Conservation (phyloP, 2,113 vertebrate genomes). For the Notechis scutatus region DNA sequence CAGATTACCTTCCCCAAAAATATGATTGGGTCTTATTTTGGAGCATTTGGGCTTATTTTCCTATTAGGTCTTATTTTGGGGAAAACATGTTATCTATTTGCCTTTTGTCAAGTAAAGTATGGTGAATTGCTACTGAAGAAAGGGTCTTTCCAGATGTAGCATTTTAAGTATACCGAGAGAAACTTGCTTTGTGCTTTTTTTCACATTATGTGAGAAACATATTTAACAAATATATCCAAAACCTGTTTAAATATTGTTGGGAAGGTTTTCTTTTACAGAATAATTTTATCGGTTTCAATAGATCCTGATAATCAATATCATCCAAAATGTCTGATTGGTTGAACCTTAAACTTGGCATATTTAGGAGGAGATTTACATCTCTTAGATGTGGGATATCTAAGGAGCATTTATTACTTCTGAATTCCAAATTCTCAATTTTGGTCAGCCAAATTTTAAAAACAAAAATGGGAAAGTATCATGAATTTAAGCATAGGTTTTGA, state of each 20-base stretch:
- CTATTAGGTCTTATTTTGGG: too few species aligned
- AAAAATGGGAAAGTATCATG: neutral
- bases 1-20: neutral
- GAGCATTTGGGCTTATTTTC: too few species aligned
- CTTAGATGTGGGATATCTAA: neutral
- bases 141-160: neutral
- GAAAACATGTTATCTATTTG: neutral
- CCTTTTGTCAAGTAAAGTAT: neutral
- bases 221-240: neutral
- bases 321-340: neutral
- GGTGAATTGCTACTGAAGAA: neutral
- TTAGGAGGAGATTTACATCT: neutral
- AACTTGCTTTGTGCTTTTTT: neutral
- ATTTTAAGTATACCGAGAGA: neutral
- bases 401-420: neutral
- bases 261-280: neutral
- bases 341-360: neutral
- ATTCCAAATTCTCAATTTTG: neutral
- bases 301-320: neutral
- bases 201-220: neutral
- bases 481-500: neutral
- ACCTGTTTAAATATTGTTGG: neutral
- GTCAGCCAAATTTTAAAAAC: neutral
- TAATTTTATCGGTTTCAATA: neutral
- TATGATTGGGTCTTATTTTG: too few species aligned